Evolutionary conservation across 2,113 vertebrate genomes (phyloP).

Genomic region (Vidua macroura): DNA sequence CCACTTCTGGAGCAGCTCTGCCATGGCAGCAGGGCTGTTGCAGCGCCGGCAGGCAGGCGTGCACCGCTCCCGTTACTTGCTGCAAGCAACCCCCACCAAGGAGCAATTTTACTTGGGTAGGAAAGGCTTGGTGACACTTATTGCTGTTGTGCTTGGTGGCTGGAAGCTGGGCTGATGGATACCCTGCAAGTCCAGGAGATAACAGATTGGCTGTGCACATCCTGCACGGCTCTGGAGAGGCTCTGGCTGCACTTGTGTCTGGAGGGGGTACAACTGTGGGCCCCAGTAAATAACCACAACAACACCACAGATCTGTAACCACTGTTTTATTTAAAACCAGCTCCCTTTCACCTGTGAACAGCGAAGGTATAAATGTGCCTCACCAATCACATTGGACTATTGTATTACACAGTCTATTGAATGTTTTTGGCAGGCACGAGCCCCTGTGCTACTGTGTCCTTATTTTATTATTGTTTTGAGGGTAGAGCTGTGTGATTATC

Average conservation of each 20-base stretch:
- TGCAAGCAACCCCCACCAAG: neutral
- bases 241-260: neutral
- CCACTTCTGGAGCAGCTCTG: neutral
- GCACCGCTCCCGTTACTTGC: accelerated
- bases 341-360: constrained; percentile 69
- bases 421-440: constrained; percentile 71
- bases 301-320: neutral
- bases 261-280: neutral
- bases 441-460: constrained; percentile 71
- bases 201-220: neutral
- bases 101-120: constrained; percentile 10
- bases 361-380: constrained; percentile 60
- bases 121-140: constrained; percentile 38
- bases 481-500: constrained; percentile 76
- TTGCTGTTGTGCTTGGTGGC: neutral
- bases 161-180: constrained; percentile 43
- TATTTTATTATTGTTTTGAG: constrained; percentile 80
- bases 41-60: accelerated
- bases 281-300: neutral
- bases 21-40: accelerated
- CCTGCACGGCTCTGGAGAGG: neutral
- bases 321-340: constrained; percentile 63
- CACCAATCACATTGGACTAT: constrained; percentile 67
- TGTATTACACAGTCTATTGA: constrained; percentile 71
- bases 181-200: constrained; percentile 24